Base-by-base conservation (phyloP, 2,113 vertebrate species). In the Hyperoodon ampullatus region DNA sequence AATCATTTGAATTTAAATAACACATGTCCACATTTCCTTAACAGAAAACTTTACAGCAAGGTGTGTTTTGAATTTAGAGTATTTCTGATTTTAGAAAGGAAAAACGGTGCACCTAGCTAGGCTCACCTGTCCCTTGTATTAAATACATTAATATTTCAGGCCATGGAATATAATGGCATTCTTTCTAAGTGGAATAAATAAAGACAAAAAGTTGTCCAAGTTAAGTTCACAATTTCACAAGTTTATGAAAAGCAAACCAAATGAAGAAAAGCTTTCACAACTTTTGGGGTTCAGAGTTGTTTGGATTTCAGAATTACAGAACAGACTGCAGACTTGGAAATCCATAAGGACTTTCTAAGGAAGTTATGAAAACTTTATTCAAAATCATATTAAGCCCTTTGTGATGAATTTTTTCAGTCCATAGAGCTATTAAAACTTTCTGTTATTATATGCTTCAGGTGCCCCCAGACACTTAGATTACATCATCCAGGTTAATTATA, bases 241-340 rank as follows among this genome's bases (percentile, higher is more conserved):
- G 42, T 96, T 84, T 80, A 39, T 61, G 44, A 78, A 85, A 83
- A 35, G 35, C 12, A 63, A 87, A 85, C 26, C 15, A 70, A 77
- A 47, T 14, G 6, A 84, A 13, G 3, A 81, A 82, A 71, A 82
- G 23, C 65, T 75, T 3, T 58, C 42, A 78, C 8, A 78, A 42
- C 15, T 30, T 65, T 72, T 6, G 5, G 1, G 3, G 5, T n/a
- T 87, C 26, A 42, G 24, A 24, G 12, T 16, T 63, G 19, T 77
- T 58, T 50, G 33, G 72, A 85, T 72, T 84, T 95, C 19, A 65
- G 24, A 89, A 66, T 80, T 42, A 61, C 5, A 65, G 82, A 74
- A 74, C 42, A 10, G 2, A 75, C 8, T 13, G n/a, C 53, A 21
- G 23, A 50, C 30, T 19, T 66, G 30, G 35, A 95, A 89, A 35